These are phyloP conservation scores for Punctoribates punctum DNA, from an alignment of 2,888 invertebrate genomes.

Conservation along the genomic window DNA sequence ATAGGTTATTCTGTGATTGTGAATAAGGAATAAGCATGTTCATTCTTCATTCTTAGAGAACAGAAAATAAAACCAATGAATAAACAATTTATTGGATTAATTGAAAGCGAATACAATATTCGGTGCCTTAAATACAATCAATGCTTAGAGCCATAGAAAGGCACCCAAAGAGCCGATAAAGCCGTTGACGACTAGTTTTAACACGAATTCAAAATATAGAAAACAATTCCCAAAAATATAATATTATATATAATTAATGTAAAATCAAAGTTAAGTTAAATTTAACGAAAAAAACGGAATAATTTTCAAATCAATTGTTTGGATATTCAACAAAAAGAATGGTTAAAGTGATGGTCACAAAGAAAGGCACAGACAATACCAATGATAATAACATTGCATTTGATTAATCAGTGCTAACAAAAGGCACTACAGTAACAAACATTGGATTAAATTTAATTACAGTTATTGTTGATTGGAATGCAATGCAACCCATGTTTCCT, in stretches of 20 bases:
- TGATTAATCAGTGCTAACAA: conserved; percentile 26
- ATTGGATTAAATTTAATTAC: background rate
- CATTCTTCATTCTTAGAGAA: no score
- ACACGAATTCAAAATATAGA: conserved; percentile 4
- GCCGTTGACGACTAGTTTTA: conserved; percentile 29
- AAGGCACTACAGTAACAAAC: conserved; percentile 24
- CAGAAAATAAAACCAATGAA: no score
- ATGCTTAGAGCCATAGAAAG: conserved; percentile 9
- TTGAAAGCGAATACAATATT: conserved; percentile 14
- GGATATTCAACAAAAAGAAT: background rate
- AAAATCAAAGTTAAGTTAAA: background rate
- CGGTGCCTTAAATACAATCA: conserved; percentile 23
- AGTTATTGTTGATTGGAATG: background rate
- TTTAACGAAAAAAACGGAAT: conserved; percentile 14
- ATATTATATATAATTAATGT: conserved; percentile 5
- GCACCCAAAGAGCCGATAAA: conserved; percentile 25
- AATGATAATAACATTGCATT: conserved; percentile 7
- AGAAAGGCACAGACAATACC: conserved; percentile 26
- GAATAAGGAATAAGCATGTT: no score
- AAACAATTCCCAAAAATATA: conserved; percentile 21
- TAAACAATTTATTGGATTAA: background rate
- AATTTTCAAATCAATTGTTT: background rate
- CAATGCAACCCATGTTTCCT: background rate
- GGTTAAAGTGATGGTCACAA: conserved; percentile 6
- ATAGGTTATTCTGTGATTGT: no score